Evolutionary conservation across 2,113 vertebrate genomes (phyloP), one percentile per base, ranked within the genome.

Genomic region (Leuciscus idus): DNA sequence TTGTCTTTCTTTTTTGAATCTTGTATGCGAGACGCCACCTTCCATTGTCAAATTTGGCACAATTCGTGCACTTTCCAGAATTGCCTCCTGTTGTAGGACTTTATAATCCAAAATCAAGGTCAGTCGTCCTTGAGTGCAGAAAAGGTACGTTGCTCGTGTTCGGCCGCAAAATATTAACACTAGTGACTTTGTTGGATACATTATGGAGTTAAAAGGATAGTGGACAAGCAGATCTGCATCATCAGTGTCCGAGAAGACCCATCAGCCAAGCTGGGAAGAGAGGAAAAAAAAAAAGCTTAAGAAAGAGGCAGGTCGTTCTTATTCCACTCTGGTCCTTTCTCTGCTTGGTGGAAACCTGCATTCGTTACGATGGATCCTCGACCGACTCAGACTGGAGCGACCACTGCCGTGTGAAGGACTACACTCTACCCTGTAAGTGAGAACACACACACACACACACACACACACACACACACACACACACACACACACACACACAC

Each of bases 331-430:
- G 33, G 86, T 83, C 50, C 90, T 88, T 88, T 70, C 86, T 61
- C 74, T 82, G 70, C 86, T 36, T 12, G 62, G 81, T 89, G 68
- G 21, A 87, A 88, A 83, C 72, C 30, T 78, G 77, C 83, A 57
- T 85, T 88, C 87, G 88, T 91, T 89, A 84, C 85, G 88, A 86
- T 84, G 88, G 84, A 85, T 85, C 64, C 79, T 78, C 64, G 78
- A 88, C 86, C 83, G 86, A 90, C 26, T 90, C 78, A 91, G 88
- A 82, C 62, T 87, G 91, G 86, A 79, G 89, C 84, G 74, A 87
- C 78, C 85, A 36, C 39, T 81, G 86, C 87, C 62, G 83, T 87
- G 86, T 90, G 90, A 91, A 90, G 78, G 87, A 92, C 91, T 90
- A 90, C 36, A 86, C 83, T 48, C 75, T 90, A 64, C 57, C 21